Evolutionary conservation across 2,888 invertebrate genomes (phyloP), one percentile per base, ranked within the genome.

Genomic region (Vanessa cardui): DNA sequence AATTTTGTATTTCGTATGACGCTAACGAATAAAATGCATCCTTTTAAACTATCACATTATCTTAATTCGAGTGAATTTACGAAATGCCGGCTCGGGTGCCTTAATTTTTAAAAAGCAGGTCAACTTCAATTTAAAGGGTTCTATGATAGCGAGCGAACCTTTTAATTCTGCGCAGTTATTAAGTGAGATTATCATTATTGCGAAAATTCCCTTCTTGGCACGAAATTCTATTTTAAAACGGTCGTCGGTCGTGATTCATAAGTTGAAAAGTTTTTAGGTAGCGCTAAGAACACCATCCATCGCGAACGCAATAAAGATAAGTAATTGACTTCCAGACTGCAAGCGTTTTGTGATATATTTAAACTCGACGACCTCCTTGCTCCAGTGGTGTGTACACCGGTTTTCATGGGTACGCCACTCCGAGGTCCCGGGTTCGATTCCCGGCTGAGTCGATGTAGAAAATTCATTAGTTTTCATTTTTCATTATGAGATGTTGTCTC

Each of bases 241-340:
- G 66, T 62, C 69, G 62, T 65, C 67, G 66, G 66, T 62, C 69
- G 62, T 65, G 69, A 68, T 64, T 67, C 73, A 70, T 70, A 72
- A 69, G 67, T 66, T 65, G 66, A 52, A 71, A 71, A 66, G 70
- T 73, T 63, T 50, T 69, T 58, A 60, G 69, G 63, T 63, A 71
- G 67, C 64, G 59, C 70, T 72, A 70, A 72, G 39, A 68, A 70
- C 66, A 71, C 64, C 72, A 73, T 75, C 63, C 66, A 69, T 72
- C 68, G 60, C 50, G 62, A 68, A 54, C 58, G 72, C 66, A 70
- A 75, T 75, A 73, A 73, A 73, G 70, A 72, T 73, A 74, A 74
- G 71, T 73, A 71, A 71, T 73, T 69, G 70, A 71, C 71, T 69
- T 65, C 62, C 62, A 63, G 62, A 61, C 60, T 44, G 56, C 62